Conservation (phyloP, 2,888 invertebrate species). For the Sinodicranocentrus sp. region DNA sequence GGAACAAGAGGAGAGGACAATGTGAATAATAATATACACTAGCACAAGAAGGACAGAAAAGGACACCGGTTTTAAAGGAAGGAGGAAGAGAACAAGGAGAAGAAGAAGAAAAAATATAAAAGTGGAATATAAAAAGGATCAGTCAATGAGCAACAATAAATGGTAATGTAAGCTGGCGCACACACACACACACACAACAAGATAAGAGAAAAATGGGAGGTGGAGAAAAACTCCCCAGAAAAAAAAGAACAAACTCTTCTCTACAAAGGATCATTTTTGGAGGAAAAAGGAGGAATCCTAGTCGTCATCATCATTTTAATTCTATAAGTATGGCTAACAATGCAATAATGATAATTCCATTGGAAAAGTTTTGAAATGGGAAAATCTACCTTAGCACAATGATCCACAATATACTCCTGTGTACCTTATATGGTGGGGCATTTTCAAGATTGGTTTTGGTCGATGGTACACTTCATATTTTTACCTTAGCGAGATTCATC, state of each 20-base stretch:
- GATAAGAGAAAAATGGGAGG: constrained; percentile 41
- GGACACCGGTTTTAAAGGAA: constrained; percentile 58
- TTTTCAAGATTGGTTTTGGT: no score
- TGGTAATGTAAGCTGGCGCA: constrained; percentile 38
- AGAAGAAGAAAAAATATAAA: constrained; percentile 48
- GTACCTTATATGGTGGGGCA: no score
- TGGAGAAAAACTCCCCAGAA: constrained; percentile 52
- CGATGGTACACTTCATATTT: no score
- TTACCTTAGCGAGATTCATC: no score
- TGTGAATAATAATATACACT: constrained; percentile 39
- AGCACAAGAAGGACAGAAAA: constrained; percentile 57
- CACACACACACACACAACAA: constrained; percentile 7
- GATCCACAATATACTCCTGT: no score
- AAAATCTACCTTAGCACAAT: neutral
- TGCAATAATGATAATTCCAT: constrained; percentile 35
- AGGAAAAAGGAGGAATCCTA: constrained; percentile 40
- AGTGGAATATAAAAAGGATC: constrained; percentile 57
- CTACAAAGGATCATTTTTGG: constrained; percentile 50
- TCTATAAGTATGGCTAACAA: constrained; percentile 29
- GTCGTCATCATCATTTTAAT: constrained; percentile 30
- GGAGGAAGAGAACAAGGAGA: constrained; percentile 42
- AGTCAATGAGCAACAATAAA: constrained; percentile 60
- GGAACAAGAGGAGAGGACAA: constrained; percentile 26
- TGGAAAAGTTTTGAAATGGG: constrained; percentile 34
- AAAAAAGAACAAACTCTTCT: constrained; percentile 27